Base-by-base conservation (phyloP, 2,888 invertebrate species). In the Eupithecia dodoneata region DNA sequence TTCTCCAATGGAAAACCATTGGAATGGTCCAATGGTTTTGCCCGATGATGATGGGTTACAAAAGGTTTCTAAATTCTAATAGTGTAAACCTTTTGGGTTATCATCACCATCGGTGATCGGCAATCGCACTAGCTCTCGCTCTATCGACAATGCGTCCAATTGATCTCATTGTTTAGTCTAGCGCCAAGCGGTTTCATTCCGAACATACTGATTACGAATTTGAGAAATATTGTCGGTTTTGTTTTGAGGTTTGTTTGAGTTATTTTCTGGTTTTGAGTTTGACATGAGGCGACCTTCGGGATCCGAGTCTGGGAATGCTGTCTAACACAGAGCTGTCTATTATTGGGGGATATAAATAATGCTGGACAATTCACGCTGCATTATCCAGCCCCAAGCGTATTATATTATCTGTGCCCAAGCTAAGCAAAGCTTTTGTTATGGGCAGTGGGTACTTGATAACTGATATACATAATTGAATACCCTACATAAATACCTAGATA, bases 131-230 rank as follows among this genome's bases (percentile, higher is more conserved):
- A 13, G 76, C 77, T 73, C 75, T n/a, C 5, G 12, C 3, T 55
- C 87, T 84, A 82, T 83, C 86, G 85, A 85, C 84, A 83, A 84
- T 86, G 82, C 82, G 85, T 84, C 83, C 89, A 89, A 90, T 91
- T 94, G 94, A 94, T 92, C 92, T 94, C 94, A 94, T 94, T 94
- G 94, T 94, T 94, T 94, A 94, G 94, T 94, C 94, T 94, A 92
- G 76, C 91, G 78, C 82, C 83, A 87, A 88, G 85, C 84, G 88
- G 86, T 59, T 59, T 59, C 55, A 59, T 59, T 59, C 85, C 86
- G 86, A 88, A 89, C 89, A 86, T 88, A 88, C 86, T 84, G 85
- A 87, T 85, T 87, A 87, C 47, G 71, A 71, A 76, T 70, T 75
- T 75, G 73, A 72, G 18, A 65, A 63, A 47, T 71, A 66, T 45